Evolutionary conservation across 2,113 vertebrate species (phyloP).

Genomic region (Microtus richardsoni): DNA sequence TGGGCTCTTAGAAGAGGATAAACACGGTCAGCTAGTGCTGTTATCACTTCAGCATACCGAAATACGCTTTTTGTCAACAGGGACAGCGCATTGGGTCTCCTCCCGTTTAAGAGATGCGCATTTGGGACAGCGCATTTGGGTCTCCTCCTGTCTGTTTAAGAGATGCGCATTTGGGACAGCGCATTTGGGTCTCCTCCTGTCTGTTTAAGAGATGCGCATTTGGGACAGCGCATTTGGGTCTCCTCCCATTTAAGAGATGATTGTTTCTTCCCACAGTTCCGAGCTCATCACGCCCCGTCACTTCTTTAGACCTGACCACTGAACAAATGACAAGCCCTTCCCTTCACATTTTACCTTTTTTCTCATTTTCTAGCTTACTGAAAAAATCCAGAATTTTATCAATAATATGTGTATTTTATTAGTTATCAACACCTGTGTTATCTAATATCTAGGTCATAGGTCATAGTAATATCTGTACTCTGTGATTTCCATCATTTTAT

Average conservation of each 20-base stretch:
- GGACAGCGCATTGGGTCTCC: background rate
- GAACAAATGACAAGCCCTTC: background rate
- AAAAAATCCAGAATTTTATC: slow-evolving; percentile 47
- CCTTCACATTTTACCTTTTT: background rate
- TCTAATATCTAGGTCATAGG: background rate
- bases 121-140: too few species aligned
- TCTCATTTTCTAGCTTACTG: slow-evolving; percentile 21
- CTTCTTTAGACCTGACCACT: background rate
- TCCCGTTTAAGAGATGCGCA: too few species aligned
- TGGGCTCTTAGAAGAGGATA: background rate
- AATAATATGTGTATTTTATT: background rate
- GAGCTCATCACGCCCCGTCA: background rate
- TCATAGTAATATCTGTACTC: background rate
- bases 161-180: too few species aligned
- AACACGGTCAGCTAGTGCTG: background rate
- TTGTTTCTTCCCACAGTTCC: slow-evolving; percentile 1
- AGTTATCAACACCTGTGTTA: background rate
- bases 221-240: background rate
- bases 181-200: background rate
- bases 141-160: background rate
- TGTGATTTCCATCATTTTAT: background rate
- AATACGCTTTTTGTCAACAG: background rate
- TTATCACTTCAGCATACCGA: background rate
- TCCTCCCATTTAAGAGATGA: slow-evolving; percentile 8
- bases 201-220: slow-evolving; percentile 17